Conservation (phyloP, 2,888 invertebrate species). For the Zhengitettix transpicula region DNA sequence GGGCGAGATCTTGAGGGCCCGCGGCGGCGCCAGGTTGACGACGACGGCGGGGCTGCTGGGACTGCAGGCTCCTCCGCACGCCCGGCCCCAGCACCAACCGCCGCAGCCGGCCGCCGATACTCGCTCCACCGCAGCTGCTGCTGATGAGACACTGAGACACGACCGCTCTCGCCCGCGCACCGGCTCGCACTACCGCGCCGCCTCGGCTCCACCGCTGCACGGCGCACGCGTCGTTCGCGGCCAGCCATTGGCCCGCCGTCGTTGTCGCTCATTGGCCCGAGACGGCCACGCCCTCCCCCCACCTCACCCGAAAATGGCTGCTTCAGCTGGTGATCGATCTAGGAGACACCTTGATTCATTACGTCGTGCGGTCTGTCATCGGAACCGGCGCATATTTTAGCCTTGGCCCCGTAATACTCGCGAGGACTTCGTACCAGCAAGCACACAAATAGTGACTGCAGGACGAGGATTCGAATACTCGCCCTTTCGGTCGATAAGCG, state of each 20-base stretch:
- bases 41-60: constrained; percentile 19
- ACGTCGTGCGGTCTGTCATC: too few species aligned
- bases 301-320: background rate
- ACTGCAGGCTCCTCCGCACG: constrained; percentile 8
- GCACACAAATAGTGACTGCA: too few species aligned
- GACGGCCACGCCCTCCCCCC: background rate
- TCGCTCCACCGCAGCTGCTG: constrained; percentile 12
- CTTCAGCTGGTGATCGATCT: background rate
- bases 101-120: constrained; percentile 6
- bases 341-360: too few species aligned
- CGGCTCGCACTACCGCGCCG: background rate
- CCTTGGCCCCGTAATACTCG: too few species aligned
- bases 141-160: constrained; percentile 21
- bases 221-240: background rate
- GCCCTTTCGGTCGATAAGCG: too few species aligned
- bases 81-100: constrained; percentile 4
- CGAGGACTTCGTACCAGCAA: too few species aligned
- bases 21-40: constrained; percentile 21
- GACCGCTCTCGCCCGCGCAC: background rate
- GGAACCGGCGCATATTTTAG: too few species aligned
- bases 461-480: too few species aligned
- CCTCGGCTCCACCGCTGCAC: background rate
- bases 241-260: background rate
- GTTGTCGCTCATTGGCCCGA: background rate
- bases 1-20: constrained; percentile 30